Evolutionary conservation across 1,140 invertebrate genomes (phyloP).

Genomic region (Calosoma granatense): DNA sequence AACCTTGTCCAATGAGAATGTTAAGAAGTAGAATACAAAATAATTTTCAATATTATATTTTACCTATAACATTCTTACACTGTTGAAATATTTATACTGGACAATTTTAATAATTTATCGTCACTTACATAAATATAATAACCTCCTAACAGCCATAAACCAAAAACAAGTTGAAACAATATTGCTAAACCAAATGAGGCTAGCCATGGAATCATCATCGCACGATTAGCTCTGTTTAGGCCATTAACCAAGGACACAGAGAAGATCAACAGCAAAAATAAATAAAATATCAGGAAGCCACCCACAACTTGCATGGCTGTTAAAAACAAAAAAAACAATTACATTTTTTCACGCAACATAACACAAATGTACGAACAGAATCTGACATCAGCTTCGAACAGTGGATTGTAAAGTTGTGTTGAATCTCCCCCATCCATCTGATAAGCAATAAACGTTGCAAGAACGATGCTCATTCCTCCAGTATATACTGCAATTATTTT

Average conservation of each 20-base stretch:
- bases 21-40: too few species aligned
- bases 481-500: slow-evolving; percentile 70
- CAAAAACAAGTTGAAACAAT: slow-evolving; percentile 66
- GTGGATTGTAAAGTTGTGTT: slow-evolving; percentile 72
- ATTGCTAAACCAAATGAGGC: slow-evolving; percentile 56
- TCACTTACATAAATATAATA: slow-evolving; percentile 82
- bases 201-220: slow-evolving; percentile 75
- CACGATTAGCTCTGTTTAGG: slow-evolving; percentile 54
- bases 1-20: too few species aligned
- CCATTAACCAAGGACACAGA: slow-evolving; percentile 54
- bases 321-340: slow-evolving; percentile 28
- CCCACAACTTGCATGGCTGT: slow-evolving; percentile 66
- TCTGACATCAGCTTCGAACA: slow-evolving; percentile 77
- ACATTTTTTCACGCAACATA: slow-evolving; percentile 13
- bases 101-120: too few species aligned
- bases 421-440: slow-evolving; percentile 76
- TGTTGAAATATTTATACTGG: too few species aligned
- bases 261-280: slow-evolving; percentile 53
- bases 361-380: slow-evolving; percentile 39
- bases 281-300: slow-evolving; percentile 59
- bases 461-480: slow-evolving; percentile 54
- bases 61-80: too few species aligned
- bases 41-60: too few species aligned
- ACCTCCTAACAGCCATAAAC: slow-evolving; percentile 71
- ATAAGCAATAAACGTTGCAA: slow-evolving; percentile 65